Conservation (phyloP, 2,113 vertebrate genomes). For the Gnathonemus echidnorhynchus region DNA sequence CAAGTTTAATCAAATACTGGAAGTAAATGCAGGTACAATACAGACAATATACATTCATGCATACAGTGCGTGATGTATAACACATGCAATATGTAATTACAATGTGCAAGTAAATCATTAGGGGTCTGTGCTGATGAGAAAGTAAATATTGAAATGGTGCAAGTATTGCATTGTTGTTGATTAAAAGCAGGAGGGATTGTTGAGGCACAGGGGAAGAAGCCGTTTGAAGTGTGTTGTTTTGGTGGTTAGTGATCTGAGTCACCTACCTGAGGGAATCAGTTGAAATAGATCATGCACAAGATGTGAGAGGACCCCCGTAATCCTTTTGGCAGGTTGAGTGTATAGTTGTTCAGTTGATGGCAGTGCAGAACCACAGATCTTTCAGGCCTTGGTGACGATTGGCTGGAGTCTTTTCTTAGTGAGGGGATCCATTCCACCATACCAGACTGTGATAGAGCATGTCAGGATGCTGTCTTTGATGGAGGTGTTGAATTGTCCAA, state of each 20-base stretch:
- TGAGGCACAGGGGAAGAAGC: neutral
- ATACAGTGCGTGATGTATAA: neutral
- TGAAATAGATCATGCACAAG: neutral
- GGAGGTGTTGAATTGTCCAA: neutral
- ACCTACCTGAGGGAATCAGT: neutral
- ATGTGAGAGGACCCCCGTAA: neutral
- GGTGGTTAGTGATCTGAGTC: neutral
- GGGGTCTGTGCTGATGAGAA: neutral
- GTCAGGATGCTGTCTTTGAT: neutral
- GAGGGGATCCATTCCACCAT: neutral
- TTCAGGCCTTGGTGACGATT: neutral
- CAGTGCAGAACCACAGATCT: neutral
- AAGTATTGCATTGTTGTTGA: neutral
- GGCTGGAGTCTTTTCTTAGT: neutral
- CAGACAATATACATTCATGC: neutral
- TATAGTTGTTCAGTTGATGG: neutral
- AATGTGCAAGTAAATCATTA: neutral
- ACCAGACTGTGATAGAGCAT: neutral
- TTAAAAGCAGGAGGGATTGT: neutral
- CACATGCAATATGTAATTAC: neutral
- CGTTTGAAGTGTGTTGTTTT: neutral
- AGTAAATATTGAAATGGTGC: neutral
- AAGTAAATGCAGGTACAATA: neutral
- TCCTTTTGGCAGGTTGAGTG: neutral
- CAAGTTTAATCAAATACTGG: neutral